A percentile compares a stretch with the other conserved stretches of the same genome.
phyloP scores from a whole-genome alignment of 2,888 invertebrate genomes.

The Mesoligia furuncula region DNA sequence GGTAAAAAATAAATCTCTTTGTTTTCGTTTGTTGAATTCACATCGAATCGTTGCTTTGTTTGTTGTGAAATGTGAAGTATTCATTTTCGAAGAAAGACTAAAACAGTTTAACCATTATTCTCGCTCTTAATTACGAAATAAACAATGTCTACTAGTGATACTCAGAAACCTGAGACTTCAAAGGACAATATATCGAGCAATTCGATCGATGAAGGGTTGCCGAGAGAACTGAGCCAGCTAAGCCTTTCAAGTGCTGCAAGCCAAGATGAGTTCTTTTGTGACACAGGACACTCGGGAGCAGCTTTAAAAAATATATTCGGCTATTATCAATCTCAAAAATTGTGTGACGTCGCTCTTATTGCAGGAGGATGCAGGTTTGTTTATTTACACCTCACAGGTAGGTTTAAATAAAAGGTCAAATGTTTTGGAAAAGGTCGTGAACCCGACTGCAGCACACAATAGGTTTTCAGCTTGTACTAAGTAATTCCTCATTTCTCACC shows the following conservation, averaged over 20 bases:
- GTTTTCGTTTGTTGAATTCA: conserved; percentile 73
- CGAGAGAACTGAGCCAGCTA: conserved; percentile 92
- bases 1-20: conserved; percentile 69
- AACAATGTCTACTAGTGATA: conserved; percentile 85
- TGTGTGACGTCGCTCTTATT: conserved; percentile 96
- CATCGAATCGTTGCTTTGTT: conserved; percentile 59
- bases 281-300: conserved; percentile 95
- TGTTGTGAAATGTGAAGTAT: conserved; percentile 52
- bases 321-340: conserved; percentile 94
- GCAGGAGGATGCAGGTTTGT: conserved; percentile 93
- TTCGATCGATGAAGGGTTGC: conserved; percentile 90
- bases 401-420: conserved; percentile 11
- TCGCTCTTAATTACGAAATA: conserved; percentile 15
- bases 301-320: conserved; percentile 95
- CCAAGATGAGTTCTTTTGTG: conserved; percentile 94
- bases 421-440: conserved; percentile 41
- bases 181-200: conserved; percentile 88
- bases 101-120: conserved; percentile 9
- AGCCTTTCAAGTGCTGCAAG: conserved; percentile 92
- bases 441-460: conserved; percentile 28
- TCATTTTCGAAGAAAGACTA: conserved; percentile 29
- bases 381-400: conserved; percentile 53
- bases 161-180: conserved; percentile 82
- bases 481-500: not conserved
- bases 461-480: not conserved